Evolutionary conservation across 1,140 invertebrate species (phyloP).

Genomic region (Colletes gigas): DNA sequence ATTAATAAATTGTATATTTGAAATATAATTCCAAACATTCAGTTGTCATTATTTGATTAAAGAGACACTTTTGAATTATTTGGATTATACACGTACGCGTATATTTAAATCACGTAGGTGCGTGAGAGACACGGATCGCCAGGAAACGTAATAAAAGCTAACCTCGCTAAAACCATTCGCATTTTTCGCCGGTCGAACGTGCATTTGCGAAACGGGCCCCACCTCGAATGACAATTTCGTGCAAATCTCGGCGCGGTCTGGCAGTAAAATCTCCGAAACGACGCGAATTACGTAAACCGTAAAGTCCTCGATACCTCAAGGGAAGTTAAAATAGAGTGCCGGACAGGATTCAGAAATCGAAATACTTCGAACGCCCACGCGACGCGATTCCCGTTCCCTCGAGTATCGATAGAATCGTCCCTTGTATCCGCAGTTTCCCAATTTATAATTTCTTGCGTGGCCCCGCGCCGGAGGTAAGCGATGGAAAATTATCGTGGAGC

Average conservation of each 20-base stretch:
- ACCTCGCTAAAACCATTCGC: no score
- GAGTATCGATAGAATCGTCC: constrained; percentile 1
- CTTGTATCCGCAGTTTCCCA: neutral
- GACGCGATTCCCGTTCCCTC: neutral
- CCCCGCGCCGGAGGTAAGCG: neutral
- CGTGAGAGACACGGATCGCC: no score
- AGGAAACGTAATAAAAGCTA: no score
- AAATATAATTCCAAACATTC: no score
- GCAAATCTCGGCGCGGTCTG: neutral
- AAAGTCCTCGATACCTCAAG: neutral
- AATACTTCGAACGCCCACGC: constrained; percentile 1
- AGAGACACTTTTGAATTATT: no score
- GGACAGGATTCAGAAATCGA: neutral
- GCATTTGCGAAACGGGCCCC: neutral
- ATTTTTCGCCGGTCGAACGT: no score
- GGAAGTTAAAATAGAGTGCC: neutral
- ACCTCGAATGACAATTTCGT: neutral
- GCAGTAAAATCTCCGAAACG: neutral
- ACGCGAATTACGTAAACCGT: neutral
- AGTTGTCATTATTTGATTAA: no score
- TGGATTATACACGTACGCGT: no score
- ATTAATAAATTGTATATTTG: no score
- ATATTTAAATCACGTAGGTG: no score
- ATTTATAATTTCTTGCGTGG: constrained; percentile 9
- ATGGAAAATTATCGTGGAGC: constrained; percentile 40